phyloP scores from a whole-genome alignment of 2,797 vertebrate species.

The Decapterus maruadsi region DNA sequence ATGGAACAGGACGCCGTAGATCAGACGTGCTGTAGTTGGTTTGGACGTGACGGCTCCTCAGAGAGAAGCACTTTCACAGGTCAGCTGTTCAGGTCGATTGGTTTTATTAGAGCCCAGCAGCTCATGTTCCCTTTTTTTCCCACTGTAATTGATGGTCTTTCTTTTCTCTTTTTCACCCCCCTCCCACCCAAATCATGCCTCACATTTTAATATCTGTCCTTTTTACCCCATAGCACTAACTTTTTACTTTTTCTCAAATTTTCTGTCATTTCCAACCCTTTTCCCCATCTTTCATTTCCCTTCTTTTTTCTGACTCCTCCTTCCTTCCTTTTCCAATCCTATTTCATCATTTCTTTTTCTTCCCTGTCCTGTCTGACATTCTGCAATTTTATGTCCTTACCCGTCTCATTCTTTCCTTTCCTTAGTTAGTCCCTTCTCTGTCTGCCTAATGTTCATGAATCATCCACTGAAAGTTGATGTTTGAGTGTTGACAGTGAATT shows the following conservation, averaged over 20 bases:
- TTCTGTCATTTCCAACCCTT: background rate
- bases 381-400: too few relatives aligned
- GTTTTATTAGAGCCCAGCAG: slow-evolving; percentile 7
- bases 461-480: background rate
- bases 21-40: background rate
- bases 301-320: background rate
- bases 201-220: background rate
- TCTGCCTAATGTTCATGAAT: background rate
- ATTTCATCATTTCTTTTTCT: too few relatives aligned
- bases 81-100: slow-evolving; percentile 8
- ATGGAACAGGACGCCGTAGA: slow-evolving; percentile 10
- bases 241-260: background rate
- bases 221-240: background rate
- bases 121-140: background rate
- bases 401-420: too few relatives aligned
- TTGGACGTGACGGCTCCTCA: slow-evolving; percentile 20
- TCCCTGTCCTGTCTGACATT: too few relatives aligned
- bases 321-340: background rate
- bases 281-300: background rate
- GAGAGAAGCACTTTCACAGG: background rate
- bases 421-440: background rate
- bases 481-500: background rate
- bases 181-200: too few relatives aligned
- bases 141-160: background rate
- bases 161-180: background rate